Evolutionary conservation across 2,113 vertebrate species (phyloP).

Genomic region (Himantopus leucocephalus): DNA sequence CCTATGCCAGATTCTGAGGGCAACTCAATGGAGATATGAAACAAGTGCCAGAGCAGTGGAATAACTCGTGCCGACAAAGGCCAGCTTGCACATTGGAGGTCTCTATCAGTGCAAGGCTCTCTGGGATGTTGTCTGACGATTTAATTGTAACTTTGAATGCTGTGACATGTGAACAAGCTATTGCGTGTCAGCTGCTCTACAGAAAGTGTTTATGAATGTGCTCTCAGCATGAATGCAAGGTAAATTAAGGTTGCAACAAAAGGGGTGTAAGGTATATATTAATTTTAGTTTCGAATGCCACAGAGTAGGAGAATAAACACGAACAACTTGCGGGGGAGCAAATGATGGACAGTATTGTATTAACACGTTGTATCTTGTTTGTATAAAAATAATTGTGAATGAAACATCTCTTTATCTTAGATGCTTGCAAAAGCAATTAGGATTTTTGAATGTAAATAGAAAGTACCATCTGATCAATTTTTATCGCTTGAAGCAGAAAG

Average conservation of each 20-base stretch:
- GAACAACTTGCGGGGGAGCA: background rate
- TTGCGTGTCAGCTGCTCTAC: conserved; percentile 1
- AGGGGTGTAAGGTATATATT: conserved; percentile 4
- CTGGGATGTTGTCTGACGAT: background rate
- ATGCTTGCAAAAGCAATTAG: background rate
- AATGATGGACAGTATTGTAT: background rate
- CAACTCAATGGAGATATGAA: background rate
- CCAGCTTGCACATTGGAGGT: background rate
- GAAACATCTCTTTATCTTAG: background rate
- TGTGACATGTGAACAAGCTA: conserved; percentile 48
- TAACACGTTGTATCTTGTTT: background rate
- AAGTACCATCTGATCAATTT: background rate
- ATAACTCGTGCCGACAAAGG: background rate
- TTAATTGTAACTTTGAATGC: conserved; percentile 50
- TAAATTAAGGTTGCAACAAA: conserved; percentile 21
- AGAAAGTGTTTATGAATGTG: conserved; percentile 11
- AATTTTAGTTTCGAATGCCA: background rate
- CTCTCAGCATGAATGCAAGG: conserved; percentile 15
- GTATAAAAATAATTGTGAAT: background rate
- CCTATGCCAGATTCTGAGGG: background rate
- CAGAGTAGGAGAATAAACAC: background rate
- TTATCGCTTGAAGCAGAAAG: background rate
- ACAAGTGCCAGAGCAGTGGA: background rate
- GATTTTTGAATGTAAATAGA: background rate
- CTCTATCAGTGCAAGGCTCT: conserved; percentile 7